Percentiles rank a stretch among this genome's conserved stretches.
phyloP scores from a whole-genome alignment of 2,888 invertebrate genomes.

The Hyalella azteca region DNA sequence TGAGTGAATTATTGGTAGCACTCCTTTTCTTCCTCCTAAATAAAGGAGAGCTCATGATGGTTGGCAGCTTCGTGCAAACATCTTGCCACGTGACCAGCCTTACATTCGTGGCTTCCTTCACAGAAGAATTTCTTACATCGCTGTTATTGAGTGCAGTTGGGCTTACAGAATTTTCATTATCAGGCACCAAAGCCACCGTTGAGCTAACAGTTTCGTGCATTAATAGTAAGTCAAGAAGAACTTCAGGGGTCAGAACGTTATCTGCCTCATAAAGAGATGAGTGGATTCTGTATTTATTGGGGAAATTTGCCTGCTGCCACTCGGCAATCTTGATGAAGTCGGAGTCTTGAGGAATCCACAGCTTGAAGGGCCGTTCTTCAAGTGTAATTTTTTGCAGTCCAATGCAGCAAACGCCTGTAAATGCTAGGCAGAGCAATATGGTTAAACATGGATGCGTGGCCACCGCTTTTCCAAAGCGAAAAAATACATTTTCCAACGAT shows the following conservation, averaged over 20 bases:
- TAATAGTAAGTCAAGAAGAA: conserved; percentile 48
- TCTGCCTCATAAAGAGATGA: conserved; percentile 51
- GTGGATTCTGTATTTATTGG: conserved; percentile 47
- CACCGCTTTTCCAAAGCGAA: conserved; percentile 51
- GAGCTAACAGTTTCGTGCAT: conserved; percentile 50
- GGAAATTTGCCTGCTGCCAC: conserved; percentile 53
- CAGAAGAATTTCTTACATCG: too few relatives aligned
- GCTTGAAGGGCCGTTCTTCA: conserved; percentile 63
- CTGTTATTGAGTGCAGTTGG: too few relatives aligned
- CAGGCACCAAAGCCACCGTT: conserved; percentile 38
- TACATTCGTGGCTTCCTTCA: too few relatives aligned
- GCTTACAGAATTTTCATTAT: too few relatives aligned
- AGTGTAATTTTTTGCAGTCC: conserved; percentile 53
- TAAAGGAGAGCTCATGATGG: conserved; percentile 23
- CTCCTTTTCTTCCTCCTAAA: conserved; percentile 49
- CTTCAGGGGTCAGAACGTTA: conserved; percentile 49
- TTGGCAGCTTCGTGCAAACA: conserved; percentile 51
- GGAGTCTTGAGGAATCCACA: conserved; percentile 78
- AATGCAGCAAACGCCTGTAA: conserved; percentile 45
- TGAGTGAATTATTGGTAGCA: neutral
- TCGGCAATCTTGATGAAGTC: conserved; percentile 62
- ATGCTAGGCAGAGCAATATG: conserved; percentile 43
- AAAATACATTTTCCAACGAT: conserved; percentile 45
- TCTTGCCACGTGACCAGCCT: conserved; percentile 40
- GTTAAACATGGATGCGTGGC: conserved; percentile 48